Evolutionary conservation across 2,797 vertebrate species (phyloP).

Genomic region (Leucoraja ocellata): DNA sequence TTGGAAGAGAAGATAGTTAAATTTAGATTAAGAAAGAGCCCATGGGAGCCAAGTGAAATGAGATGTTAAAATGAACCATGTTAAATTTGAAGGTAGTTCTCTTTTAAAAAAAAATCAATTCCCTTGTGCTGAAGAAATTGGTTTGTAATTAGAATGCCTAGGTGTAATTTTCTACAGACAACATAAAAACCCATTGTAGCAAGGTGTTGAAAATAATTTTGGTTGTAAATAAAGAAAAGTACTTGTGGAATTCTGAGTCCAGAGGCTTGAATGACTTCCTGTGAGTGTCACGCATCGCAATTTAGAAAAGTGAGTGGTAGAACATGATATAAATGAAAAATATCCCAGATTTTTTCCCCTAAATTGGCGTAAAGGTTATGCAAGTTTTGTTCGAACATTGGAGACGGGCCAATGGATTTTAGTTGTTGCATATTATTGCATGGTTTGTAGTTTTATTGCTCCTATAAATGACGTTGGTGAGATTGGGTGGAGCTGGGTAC

Average conservation of each 20-base stretch:
- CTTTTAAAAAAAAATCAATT: background rate
- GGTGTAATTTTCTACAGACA: slow-evolving; percentile 7
- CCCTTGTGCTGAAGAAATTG: slow-evolving; percentile 25
- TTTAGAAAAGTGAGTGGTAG: background rate
- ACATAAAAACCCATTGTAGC: background rate
- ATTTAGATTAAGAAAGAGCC: slow-evolving; percentile 34
- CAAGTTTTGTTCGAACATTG: background rate
- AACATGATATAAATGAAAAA: background rate
- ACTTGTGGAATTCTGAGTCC: background rate
- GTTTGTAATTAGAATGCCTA: slow-evolving; percentile 30
- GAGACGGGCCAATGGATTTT: no score
- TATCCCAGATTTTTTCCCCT: background rate
- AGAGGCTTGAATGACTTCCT: background rate
- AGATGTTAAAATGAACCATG: slow-evolving; percentile 38
- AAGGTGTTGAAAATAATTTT: background rate
- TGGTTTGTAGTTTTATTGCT: no score
- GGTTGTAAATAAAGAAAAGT: background rate
- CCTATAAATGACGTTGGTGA: no score
- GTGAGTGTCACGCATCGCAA: background rate
- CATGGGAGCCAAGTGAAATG: slow-evolving; percentile 35
- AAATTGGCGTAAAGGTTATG: background rate
- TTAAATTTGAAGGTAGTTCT: slow-evolving; percentile 20
- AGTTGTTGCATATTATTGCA: background rate
- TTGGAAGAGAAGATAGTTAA: slow-evolving; percentile 32
- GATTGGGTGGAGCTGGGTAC: background rate